Conservation (phyloP, 2,888 invertebrate genomes). For the Micropterix aruncella region DNA sequence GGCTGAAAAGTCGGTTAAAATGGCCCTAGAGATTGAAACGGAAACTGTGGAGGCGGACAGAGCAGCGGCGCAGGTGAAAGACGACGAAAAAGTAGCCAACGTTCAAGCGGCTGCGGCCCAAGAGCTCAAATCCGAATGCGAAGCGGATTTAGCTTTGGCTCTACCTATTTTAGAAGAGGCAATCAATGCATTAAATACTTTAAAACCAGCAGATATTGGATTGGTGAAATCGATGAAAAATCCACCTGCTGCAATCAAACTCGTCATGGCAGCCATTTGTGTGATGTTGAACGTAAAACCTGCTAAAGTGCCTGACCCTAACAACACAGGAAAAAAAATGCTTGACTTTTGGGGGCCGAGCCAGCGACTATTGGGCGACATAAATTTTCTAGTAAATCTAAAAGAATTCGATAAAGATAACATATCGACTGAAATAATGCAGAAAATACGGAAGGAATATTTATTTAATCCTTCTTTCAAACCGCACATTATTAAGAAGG, state of each 20-base stretch:
- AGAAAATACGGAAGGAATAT: constrained; percentile 62
- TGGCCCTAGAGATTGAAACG: constrained; percentile 61
- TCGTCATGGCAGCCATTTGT: constrained; percentile 79
- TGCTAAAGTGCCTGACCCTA: constrained; percentile 60
- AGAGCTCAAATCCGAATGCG: constrained; percentile 77
- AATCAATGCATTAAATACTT: constrained; percentile 62
- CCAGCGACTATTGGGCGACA: constrained; percentile 66
- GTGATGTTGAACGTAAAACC: constrained; percentile 71
- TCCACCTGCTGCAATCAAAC: constrained; percentile 67
- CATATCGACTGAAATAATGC: constrained; percentile 58
- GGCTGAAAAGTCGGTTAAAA: constrained; percentile 55
- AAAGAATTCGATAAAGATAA: constrained; percentile 78
- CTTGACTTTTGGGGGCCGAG: constrained; percentile 79
- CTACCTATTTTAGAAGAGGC: constrained; percentile 70
- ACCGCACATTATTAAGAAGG: constrained; percentile 68
- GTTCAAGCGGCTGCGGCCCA: constrained; percentile 75
- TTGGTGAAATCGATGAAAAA: constrained; percentile 83
- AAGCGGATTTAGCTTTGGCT: constrained; percentile 81
- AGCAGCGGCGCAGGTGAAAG: constrained; percentile 64
- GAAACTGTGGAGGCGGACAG: constrained; percentile 67
- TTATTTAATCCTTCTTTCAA: constrained; percentile 64
- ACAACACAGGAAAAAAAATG: constrained; percentile 49
- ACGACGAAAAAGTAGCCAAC: constrained; percentile 80
- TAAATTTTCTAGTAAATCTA: constrained; percentile 60
- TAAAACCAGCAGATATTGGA: constrained; percentile 75